Base-by-base conservation (phyloP, 2,888 invertebrate species). In the Agriopis leucophaearia region DNA sequence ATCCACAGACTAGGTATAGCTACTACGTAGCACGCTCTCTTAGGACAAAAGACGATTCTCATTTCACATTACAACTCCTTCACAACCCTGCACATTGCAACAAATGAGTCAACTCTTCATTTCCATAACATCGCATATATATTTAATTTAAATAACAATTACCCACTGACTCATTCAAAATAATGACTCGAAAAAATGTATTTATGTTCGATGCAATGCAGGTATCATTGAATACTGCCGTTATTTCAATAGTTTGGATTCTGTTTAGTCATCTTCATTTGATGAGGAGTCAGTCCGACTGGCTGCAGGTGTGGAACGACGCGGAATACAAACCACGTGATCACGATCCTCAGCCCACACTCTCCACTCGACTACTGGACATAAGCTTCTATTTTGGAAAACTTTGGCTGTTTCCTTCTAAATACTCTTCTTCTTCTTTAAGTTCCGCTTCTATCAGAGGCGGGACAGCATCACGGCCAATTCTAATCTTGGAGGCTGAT, bases 121-220 rank as follows among this genome's bases (percentile, higher is more conserved):
- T 77, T 72, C 64, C 79, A 74, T 79, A 27, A 3, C 27, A 71
- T 58, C 66, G 64, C 70, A 69, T 70, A 64, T 64, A 36, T 27
- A 72, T 79, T 79, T 74, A 54, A 78, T 75, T 74, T 69, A 64
- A 69, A 75, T 78, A 70, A 71, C 71, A 75, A 69, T 62, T 55
- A 61, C 45, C 13, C 13, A 69, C 60, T 50, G 60, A 68, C 66
- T 71, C 66, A 70, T 64, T 42, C 54, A 57, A 52, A 71, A 71
- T 77, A 74, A 77, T 74, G 71, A 73, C 66, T 44, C 57, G 68
- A 27, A 54, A 66, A 66, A 67, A 62, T 62, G 16, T 50, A 67
- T 62, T 52, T 62, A 66, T 61, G 60, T 56, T 44, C 50, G 57
- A 42, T 52, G 66, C 51, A 66, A 47, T 16, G 12, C 40, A 12